A percentile compares a stretch with the other conserved stretches of the same genome.
phyloP scores from a whole-genome alignment of 2,888 invertebrate species.

The Notodonta dromedarius region DNA sequence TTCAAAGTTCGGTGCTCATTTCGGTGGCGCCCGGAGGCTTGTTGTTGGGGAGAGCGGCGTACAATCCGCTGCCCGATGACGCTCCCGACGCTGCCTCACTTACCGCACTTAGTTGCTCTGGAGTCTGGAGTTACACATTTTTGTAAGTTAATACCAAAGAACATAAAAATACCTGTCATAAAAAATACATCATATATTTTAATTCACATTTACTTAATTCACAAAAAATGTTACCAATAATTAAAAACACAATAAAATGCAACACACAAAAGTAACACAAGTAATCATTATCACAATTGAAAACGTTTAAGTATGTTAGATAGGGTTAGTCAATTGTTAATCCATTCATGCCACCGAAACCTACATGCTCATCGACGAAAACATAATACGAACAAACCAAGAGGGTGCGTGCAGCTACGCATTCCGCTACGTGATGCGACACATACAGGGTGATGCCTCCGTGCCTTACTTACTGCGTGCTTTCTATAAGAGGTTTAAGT shows the following conservation, averaged over 20 bases:
- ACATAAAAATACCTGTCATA: neutral
- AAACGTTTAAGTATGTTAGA: conserved; percentile 43
- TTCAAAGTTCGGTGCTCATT: conserved; percentile 88
- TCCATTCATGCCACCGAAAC: conserved; percentile 52
- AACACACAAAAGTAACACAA: conserved; percentile 35
- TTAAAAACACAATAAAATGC: conserved; percentile 44
- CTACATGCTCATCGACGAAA: conserved; percentile 58
- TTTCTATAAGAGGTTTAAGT: conserved; percentile 83
- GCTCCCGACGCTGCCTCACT: conserved; percentile 47
- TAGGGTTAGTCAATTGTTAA: conserved; percentile 68
- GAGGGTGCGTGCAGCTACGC: conserved; percentile 74
- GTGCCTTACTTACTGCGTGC: conserved; percentile 83
- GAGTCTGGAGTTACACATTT: conserved; percentile 59
- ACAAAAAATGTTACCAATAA: conserved; percentile 25
- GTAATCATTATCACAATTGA: conserved; percentile 33
- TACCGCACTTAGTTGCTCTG: conserved; percentile 76
- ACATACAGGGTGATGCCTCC: conserved; percentile 57
- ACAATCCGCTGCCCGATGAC: conserved; percentile 40
- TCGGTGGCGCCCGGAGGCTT: conserved; percentile 75
- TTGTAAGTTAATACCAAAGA: neutral
- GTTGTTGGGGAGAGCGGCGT: conserved; percentile 52
- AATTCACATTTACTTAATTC: too few relatives aligned
- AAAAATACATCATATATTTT: neutral
- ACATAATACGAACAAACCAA: conserved; percentile 59
- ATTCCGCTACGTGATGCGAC: conserved; percentile 74